Evolutionary conservation across 2,888 invertebrate genomes (phyloP), one percentile per base, ranked within the genome.

Genomic region (Spialia ferax): DNA sequence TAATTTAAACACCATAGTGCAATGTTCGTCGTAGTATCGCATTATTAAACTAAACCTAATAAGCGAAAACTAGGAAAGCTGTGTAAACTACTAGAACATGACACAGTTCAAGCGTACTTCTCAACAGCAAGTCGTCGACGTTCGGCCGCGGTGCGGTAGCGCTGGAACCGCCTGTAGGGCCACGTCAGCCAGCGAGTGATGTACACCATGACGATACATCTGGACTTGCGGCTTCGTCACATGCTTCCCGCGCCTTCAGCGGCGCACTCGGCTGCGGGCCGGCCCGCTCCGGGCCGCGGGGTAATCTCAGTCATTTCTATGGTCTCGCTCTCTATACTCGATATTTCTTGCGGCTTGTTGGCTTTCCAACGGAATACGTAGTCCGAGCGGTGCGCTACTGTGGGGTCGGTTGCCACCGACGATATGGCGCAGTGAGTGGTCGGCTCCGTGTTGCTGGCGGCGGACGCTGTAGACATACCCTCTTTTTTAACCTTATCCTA

Each of bases 391-490:
- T 11, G 38, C n/a, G n/a, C n/a, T n/a, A n/a, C n/a, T n/a, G n/a
- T n/a, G 42, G 42, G n/a, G 13, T 13, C n/a, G n/a, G 32, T 3
- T 15, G 45, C 45, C 13, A 5, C 15, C 62, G n/a, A 22, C n/a
- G 52, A 52, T 18, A 38, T 15, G 11, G 71, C 66, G 61, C 68
- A 62, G 71, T 73, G 65, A 68, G 55, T 68, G 42, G 75, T 69
- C 45, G 71, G 79, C 22, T 86, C 87, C 1, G 81, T 81, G 72
- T 74, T 78, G 75, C 86, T 86, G 35, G 78, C 77, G 69, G 75
- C 71, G 1, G 71, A 73, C 0, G 67, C 75, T 84, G 84, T 22
- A 38, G 73, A 79, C 74, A 85, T 80, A 69, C 68, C 69, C 38
- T 73, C 20, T 38, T 10, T 42, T 66, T 71, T 45, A 70, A 55